Conservation (phyloP, 2,113 vertebrate genomes). For the Hemichromis elongatus region DNA sequence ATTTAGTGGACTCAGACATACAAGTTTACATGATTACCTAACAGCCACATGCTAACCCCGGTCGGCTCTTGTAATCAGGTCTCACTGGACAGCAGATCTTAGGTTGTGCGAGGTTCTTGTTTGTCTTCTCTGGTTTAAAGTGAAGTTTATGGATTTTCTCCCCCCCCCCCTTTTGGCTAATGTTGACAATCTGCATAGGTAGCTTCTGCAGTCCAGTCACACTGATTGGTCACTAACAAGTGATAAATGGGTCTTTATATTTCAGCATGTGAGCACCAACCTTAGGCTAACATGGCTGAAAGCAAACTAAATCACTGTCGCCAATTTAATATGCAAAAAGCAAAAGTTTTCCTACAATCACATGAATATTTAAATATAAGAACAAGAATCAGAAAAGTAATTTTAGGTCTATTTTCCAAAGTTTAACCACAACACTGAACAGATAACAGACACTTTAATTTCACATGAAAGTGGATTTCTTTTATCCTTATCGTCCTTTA, state of each 20-base stretch:
- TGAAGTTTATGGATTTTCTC: background rate
- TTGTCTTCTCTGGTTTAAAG: background rate
- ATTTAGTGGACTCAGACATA: background rate
- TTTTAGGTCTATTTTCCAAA: background rate
- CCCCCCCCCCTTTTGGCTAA: too few species aligned
- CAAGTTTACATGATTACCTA: background rate
- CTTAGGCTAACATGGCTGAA: background rate
- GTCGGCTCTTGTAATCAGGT: background rate
- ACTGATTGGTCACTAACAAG: background rate
- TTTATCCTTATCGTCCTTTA: background rate
- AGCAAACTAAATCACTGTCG: background rate
- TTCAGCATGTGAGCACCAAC: background rate
- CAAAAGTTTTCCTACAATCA: background rate
- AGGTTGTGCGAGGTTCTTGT: background rate
- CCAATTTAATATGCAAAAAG: background rate
- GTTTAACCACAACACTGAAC: background rate
- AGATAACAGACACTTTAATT: background rate
- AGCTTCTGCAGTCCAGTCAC: accelerated
- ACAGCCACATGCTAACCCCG: accelerated
- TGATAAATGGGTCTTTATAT: background rate
- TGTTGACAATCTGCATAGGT: background rate
- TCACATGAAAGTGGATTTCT: background rate
- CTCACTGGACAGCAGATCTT: accelerated
- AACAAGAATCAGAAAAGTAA: background rate
- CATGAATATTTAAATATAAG: background rate